Base-by-base conservation (phyloP, 2,888 invertebrate species). In the Drosophila mimetica region DNA sequence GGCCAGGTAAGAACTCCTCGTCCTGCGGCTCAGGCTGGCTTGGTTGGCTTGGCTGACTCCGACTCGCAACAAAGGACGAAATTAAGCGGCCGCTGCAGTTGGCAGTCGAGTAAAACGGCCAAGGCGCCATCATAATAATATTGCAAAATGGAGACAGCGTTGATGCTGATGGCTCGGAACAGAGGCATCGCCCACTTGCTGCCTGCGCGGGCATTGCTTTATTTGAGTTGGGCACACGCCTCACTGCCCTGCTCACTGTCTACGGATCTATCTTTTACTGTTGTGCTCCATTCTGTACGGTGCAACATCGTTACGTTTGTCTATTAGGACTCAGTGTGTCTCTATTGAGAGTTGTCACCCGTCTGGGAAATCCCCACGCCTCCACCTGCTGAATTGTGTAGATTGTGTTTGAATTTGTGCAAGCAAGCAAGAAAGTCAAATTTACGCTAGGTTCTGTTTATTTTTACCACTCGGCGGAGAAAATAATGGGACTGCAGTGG, bases 41-140 rank as follows among this genome's bases (percentile, higher is more conserved):
- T 22, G 28, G 16, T 16, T n/a, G 16, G 32, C 16, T 11, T 22
- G 18, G 72, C 60, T 76, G 77, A 58, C 76, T 81, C 60, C 75
- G 77, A 58, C 76, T 81, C 64, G 75, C 85, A 84, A 84, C 84
- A 84, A 84, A 84, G 70, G 85, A 71, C 71, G 75, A 84, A 84
- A 84, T 84, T 84, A 84, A 86, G 84, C 78, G 81, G 78, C 83
- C 76, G 86, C 57, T 73, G 83, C 78, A 69, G 75, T 71, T 78
- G 76, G 77, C 78, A 60, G 85, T 76, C 72, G 76, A 53, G 86
- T 85, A 71, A 76, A 77, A 70, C 79, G 83, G 80, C 78, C 69
- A 50, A 83, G 86, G 69, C 75, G 78, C 80, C 86, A 76, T 83
- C 86, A 82, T 86, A 83, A 85, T 82, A 82, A 82, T 85, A 82